A percentile compares a stretch with the other conserved stretches of the same genome.
These are phyloP conservation scores for Oncorhynchus keta DNA, from an alignment of 2,113 vertebrate species.

Conservation along the genomic window DNA sequence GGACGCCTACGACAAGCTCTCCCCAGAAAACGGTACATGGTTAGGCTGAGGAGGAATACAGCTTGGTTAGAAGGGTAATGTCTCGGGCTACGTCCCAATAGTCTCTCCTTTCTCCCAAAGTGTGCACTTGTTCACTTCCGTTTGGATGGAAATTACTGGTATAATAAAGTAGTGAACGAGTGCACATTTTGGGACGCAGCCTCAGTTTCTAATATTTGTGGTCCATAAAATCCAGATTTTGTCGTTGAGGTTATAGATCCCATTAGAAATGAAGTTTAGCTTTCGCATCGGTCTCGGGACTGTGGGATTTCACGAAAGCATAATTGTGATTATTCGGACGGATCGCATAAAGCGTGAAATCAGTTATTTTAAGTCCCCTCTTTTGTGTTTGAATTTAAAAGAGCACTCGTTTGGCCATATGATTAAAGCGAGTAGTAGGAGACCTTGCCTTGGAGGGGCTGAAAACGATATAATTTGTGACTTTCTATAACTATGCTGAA, in stretches of 20 bases:
- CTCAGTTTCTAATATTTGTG: neutral
- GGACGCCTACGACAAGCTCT: conserved; percentile 97
- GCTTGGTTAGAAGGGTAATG: no score
- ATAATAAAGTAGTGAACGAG: neutral
- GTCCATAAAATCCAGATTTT: conserved; percentile 46
- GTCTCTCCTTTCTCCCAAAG: neutral
- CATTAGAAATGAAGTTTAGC: conserved; percentile 47
- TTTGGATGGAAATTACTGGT: no score
- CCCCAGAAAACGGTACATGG: conserved; percentile 90
- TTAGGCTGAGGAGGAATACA: neutral
- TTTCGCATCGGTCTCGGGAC: conserved; percentile 16
- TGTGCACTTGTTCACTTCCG: neutral
- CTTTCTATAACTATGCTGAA: conserved; percentile 67
- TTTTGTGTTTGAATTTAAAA: conserved; percentile 72
- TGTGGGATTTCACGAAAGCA: conserved; percentile 56
- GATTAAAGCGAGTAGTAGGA: conserved; percentile 70
- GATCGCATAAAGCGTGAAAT: conserved; percentile 67
- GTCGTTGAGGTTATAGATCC: conserved; percentile 31
- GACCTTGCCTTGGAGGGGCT: conserved; percentile 42
- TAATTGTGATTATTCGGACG: conserved; percentile 72
- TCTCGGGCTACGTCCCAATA: no score
- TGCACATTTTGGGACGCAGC: no score
- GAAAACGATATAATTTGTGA: conserved; percentile 71
- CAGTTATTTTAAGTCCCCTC: conserved; percentile 74
- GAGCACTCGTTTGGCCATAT: conserved; percentile 61